These are phyloP conservation scores for Cisticola juncidis DNA, from an alignment of 2,113 vertebrate species.

Conservation along the genomic window DNA sequence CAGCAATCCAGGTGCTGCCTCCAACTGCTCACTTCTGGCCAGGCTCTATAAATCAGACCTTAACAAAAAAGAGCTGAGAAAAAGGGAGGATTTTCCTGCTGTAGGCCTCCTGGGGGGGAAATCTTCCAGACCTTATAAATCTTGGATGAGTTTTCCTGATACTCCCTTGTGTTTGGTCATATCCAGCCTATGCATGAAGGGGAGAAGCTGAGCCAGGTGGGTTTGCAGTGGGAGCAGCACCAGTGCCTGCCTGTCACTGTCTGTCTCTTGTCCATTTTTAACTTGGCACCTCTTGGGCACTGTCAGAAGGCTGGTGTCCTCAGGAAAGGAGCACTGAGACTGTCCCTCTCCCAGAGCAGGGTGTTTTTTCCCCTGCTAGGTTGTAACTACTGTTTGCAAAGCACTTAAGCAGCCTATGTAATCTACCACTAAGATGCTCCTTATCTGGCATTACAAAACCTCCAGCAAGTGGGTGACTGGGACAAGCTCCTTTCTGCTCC, in stretches of 20 bases:
- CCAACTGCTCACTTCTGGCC: not conserved
- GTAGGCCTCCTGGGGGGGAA: not conserved
- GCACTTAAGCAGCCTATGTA: slow-evolving; percentile 54
- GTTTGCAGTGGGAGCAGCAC: not conserved
- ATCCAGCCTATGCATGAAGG: not conserved
- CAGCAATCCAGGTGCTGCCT: not conserved
- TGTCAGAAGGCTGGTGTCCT: not conserved
- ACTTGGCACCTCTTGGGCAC: not conserved
- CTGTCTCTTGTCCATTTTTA: not conserved
- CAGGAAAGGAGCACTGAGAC: not conserved
- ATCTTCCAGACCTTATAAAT: not conserved
- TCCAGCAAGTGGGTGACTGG: fast-evolving
- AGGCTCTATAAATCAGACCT: not conserved
- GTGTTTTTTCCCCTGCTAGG: not conserved
- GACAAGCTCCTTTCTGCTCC: not conserved
- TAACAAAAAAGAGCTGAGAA: not conserved
- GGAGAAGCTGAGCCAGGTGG: fast-evolving
- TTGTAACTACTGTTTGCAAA: slow-evolving; percentile 65
- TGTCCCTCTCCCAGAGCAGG: not conserved
- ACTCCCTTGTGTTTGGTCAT: not conserved
- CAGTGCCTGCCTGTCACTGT: not conserved
- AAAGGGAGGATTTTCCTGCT: not conserved
- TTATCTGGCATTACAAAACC: slow-evolving; percentile 38
- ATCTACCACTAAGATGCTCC: slow-evolving; percentile 42
- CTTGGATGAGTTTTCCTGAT: not conserved